Conservation (phyloP, 2,113 vertebrate species). For the Chloropsis cyanopogon region DNA sequence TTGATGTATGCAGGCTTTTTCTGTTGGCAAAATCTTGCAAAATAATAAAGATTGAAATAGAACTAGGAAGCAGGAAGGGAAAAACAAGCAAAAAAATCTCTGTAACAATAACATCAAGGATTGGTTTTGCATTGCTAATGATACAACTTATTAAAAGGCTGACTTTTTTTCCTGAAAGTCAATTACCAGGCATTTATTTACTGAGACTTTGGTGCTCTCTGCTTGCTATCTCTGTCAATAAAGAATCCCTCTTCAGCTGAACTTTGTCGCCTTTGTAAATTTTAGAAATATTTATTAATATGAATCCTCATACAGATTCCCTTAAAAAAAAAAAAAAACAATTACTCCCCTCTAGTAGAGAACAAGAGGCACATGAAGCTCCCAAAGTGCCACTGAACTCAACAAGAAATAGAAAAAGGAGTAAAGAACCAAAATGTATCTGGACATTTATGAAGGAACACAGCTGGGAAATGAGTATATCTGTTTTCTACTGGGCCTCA, state of each 20-base stretch:
- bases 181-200: background rate
- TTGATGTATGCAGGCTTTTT: constrained; percentile 34
- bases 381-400: background rate
- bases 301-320: background rate
- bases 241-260: background rate
- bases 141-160: background rate
- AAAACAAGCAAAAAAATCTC: background rate
- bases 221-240: background rate
- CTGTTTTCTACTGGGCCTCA: background rate
- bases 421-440: background rate
- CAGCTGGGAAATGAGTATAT: background rate
- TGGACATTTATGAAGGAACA: background rate
- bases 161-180: background rate
- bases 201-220: background rate
- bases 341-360: background rate
- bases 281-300: background rate
- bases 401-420: background rate
- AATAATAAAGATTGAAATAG: constrained; percentile 35
- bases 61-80: background rate
- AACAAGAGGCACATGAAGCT: background rate
- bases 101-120: background rate
- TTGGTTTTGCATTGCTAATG: constrained; percentile 9
- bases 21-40: background rate
- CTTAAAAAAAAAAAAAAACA: background rate
- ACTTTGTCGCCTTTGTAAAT: background rate